These are phyloP conservation scores for Diadumene lineata DNA, from an alignment of 92 coral and sea anemone genomes.

Conservation along the genomic window DNA sequence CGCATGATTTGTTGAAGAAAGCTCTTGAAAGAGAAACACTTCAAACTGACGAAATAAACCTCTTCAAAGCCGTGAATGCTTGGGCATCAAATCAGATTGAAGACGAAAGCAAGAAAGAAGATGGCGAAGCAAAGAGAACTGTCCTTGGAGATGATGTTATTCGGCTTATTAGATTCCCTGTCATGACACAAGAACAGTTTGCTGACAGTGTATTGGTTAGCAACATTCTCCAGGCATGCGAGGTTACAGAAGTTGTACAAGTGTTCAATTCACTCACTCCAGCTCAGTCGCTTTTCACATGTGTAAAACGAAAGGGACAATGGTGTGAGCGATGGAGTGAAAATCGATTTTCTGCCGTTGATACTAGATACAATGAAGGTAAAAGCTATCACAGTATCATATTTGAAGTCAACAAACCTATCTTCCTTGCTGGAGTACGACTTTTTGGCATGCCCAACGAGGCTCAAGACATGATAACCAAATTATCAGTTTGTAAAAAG, in stretches of 20 bases:
- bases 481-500: background rate
- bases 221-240: constrained; percentile 8
- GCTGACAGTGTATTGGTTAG: constrained; percentile 25
- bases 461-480: background rate
- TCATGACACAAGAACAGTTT: constrained; percentile 12
- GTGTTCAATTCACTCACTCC: background rate
- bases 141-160: constrained; percentile 20
- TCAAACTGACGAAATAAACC: constrained; percentile 15
- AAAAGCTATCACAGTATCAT: background rate
- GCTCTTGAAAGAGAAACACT: constrained; percentile 25
- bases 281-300: background rate
- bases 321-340: constrained; percentile 14
- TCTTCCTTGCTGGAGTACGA: constrained; percentile 30
- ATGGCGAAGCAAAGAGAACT: constrained; percentile 4
- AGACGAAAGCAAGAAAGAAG: background rate
- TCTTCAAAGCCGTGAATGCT: constrained; percentile 26
- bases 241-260: constrained; percentile 17
- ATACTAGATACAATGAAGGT: background rate
- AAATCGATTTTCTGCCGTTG: background rate
- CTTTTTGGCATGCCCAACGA: background rate
- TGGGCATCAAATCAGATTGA: constrained; percentile 23
- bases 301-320: constrained; percentile 13
- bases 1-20: constrained; percentile 11
- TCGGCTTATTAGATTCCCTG: constrained; percentile 11
- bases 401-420: constrained; percentile 17